Evolutionary conservation across 1,140 invertebrate genomes (phyloP).

Genomic region (Drosophila tristis): DNA sequence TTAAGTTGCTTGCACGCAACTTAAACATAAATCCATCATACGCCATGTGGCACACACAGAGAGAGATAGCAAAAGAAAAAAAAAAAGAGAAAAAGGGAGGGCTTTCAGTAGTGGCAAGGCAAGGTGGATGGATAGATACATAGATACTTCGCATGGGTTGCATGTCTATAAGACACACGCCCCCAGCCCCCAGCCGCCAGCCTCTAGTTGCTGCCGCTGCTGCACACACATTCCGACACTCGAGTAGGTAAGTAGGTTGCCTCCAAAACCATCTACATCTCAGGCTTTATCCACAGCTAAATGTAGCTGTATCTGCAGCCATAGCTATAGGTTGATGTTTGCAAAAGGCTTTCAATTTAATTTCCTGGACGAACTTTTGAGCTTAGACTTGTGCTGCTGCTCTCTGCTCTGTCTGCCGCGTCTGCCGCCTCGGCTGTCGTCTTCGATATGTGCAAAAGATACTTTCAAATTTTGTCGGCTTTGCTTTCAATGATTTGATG

Average conservation of each 20-base stretch:
- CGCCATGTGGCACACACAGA: slow-evolving; percentile 70
- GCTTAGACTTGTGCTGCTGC: slow-evolving; percentile 53
- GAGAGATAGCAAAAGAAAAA: slow-evolving; percentile 7
- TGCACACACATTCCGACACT: slow-evolving; percentile 79
- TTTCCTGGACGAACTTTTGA: slow-evolving; percentile 68
- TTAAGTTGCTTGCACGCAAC: slow-evolving; percentile 83
- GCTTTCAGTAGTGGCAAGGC: slow-evolving; percentile 14
- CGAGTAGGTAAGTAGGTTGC: slow-evolving; percentile 80
- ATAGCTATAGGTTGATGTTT: not conserved
- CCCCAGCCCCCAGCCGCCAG: slow-evolving; percentile 12
- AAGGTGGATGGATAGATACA: slow-evolving; percentile 8
- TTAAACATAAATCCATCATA: slow-evolving; percentile 83
- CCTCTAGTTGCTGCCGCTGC: slow-evolving; percentile 34
- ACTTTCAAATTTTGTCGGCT: slow-evolving; percentile 40
- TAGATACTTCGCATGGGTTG: slow-evolving; percentile 48
- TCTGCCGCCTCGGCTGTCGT: slow-evolving; percentile 9
- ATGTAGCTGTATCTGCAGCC: not conserved
- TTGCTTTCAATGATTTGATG: slow-evolving; percentile 35
- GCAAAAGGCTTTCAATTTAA: slow-evolving; percentile 75
- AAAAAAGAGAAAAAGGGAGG: slow-evolving; percentile 20
- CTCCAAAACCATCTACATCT: slow-evolving; percentile 39
- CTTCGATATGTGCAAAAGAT: not conserved
- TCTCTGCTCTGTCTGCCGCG: not conserved
- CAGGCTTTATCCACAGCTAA: slow-evolving; percentile 3
- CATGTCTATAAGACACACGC: slow-evolving; percentile 16